A percentile compares a stretch with the other conserved stretches of the same genome.
Conservation (phyloP, 2,113 vertebrate genomes). For the Aramus guarauna region DNA sequence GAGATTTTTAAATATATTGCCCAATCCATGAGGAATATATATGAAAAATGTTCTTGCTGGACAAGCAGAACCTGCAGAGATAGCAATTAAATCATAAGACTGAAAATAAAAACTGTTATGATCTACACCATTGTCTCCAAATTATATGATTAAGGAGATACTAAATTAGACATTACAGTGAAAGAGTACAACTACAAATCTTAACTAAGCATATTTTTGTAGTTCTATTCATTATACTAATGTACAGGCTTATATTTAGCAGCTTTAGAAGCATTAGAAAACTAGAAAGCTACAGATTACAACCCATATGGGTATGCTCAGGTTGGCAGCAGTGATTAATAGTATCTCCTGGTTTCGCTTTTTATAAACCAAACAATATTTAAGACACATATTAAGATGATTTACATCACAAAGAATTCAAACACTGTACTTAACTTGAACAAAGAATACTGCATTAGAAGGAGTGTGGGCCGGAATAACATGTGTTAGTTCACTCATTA, state of each 20-base stretch:
- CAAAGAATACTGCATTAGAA: background rate
- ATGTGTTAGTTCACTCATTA: background rate
- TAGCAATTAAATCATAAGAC: constrained; percentile 43
- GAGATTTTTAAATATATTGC: background rate
- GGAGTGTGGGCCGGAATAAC: background rate
- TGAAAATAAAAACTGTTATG: constrained; percentile 35
- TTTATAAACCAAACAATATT: constrained; percentile 29
- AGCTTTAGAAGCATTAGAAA: constrained; percentile 27
- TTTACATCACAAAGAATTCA: background rate
- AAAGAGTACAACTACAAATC: constrained; percentile 25
- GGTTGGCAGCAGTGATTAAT: background rate
- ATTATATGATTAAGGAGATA: constrained; percentile 14
- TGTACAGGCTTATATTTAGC: constrained; percentile 10
- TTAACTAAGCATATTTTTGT: background rate
- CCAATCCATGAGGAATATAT: background rate
- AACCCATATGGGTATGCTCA: background rate
- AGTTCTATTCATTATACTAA: constrained; percentile 8
- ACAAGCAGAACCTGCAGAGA: constrained; percentile 1
- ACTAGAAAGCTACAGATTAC: constrained; percentile 5
- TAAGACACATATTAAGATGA: background rate
- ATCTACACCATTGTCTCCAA: constrained; percentile 21
- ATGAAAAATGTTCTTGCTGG: background rate
- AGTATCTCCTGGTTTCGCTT: background rate
- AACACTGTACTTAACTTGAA: background rate
- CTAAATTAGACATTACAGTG: constrained; percentile 2